Evolutionary conservation across 2,113 vertebrate genomes (phyloP), one percentile per base, ranked within the genome.

Genomic region (Pleuronectes platessa): DNA sequence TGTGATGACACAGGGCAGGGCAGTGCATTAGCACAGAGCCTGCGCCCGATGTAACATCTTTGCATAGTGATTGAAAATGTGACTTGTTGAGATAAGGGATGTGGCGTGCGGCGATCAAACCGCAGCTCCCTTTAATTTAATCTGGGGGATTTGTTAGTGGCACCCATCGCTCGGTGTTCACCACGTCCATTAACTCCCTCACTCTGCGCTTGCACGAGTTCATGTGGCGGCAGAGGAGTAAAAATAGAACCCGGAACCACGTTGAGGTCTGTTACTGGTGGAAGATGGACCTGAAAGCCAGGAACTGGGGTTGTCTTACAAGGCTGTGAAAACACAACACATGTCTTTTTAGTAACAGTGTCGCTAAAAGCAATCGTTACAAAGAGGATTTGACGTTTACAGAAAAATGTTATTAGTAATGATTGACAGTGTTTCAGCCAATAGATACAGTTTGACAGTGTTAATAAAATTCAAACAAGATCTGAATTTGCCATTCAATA

Each of bases 51-150:
- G 77, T 78, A 69, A 78, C 89, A 87, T 91, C 86, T 84, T 85
- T 84, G 86, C 86, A 82, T 84, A 86, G 81, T 88, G 86, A 92
- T 83, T 89, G 85, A 89, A 92, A 90, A 92, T 90, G 90, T 91
- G 89, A 92, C 86, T 92, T 90, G 74, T 82, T 86, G 79, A 91
- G 88, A 93, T 92, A 91, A 90, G 89, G 79, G 71, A 86, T 84
- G 88, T 73, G 65, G 80, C 88, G 83, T 65, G 54, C 68, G 75
- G 75, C 58, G 78, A 91, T 89, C 88, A 84, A 86, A 89, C 87
- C 65, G 69, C 74, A 88, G 76, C 62, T 56, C 65, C 61, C 58
- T 87, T 85, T 86, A 87, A 89, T 90, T 90, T 85, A 87, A 86
- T 86, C 78, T 26, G 53, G 73, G 56, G 59, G 63, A 81, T 91